Base-by-base conservation (phyloP, 2,888 invertebrate species). In the Philaethria dido region DNA sequence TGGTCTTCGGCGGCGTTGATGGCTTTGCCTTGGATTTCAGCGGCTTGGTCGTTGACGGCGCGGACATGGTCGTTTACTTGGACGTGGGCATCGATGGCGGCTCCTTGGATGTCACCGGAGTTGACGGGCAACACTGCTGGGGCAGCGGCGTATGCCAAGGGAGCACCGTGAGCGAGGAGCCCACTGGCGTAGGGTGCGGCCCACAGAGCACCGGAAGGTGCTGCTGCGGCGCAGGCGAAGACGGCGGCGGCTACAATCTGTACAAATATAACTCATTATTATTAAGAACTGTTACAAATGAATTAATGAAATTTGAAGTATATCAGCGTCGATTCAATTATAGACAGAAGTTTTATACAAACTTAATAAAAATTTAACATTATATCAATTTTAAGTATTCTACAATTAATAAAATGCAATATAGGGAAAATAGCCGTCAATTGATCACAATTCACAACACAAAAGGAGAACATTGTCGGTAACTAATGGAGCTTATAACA, bases 181-280 rank as follows among this genome's bases (percentile, higher is more conserved):
- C 76, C 77, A 29, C 81, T 80, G 71, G 77, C 81, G 73, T 85
- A 86, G 77, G 82, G 82, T 48, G 80, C 78, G 73, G 81, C 85
- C 83, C 87, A 82, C 87, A 88, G 81, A 68, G 80, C 81, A 73
- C 88, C 87, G 55, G 88, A 87, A 54, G 88, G 88, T 64, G 81
- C 87, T 74, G 89, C 89, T 84, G 88, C 87, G 87, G 88, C 88
- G 86, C 85, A 87, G 84, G 82, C 82, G 79, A 81, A 78, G 80
- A 93, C 84, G 87, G 93, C 91, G 83, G 88, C 87, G 86, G 94
- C 87, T 79, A 93, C 93, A 88, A 93, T 93, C 94, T 94, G 88
- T 54, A 81, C 83, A 80, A 75, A 73, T 77, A 80, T 75, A 76
- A 72, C 50, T 63, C 1, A 5, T 9, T 20, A 33, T 33, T 45